Conservation (phyloP, 2,888 invertebrate species). For the Drosophila hawaiiensis region DNA sequence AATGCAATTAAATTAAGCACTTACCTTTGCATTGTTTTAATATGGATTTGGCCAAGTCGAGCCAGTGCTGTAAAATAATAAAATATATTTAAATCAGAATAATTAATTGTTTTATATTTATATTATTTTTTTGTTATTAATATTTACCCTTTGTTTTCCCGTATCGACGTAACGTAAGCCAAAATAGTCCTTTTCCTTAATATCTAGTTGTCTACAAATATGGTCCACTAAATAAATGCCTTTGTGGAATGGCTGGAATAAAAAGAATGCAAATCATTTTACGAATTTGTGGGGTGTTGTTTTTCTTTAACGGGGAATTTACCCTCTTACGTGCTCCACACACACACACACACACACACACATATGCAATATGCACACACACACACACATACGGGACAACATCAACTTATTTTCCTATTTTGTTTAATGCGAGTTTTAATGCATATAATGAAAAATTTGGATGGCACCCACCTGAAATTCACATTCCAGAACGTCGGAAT, state of each 20-base stretch:
- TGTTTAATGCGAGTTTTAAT: neutral
- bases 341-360: neutral
- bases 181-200: conserved; percentile 97
- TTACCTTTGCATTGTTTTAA: conserved; percentile 96
- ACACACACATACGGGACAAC: neutral
- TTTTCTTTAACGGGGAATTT: conserved; percentile 12
- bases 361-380: neutral
- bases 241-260: conserved; percentile 90
- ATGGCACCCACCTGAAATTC: conserved; percentile 91
- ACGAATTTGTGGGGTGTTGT: neutral
- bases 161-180: conserved; percentile 96
- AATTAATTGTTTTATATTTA: neutral
- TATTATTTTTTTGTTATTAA: neutral
- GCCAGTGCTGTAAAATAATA: conserved; percentile 92
- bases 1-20: neutral
- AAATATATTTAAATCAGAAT: neutral
- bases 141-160: conserved; percentile 93
- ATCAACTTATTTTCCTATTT: conserved; percentile 1
- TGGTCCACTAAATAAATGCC: conserved; percentile 95
- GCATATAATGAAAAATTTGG: neutral
- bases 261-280: neutral
- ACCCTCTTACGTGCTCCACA: conserved; percentile 19
- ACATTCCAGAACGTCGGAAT: conserved; percentile 95
- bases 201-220: conserved; percentile 95
- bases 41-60: conserved; percentile 95